Conservation (phyloP, 2,797 vertebrate species). For the Danio aesculapii region DNA sequence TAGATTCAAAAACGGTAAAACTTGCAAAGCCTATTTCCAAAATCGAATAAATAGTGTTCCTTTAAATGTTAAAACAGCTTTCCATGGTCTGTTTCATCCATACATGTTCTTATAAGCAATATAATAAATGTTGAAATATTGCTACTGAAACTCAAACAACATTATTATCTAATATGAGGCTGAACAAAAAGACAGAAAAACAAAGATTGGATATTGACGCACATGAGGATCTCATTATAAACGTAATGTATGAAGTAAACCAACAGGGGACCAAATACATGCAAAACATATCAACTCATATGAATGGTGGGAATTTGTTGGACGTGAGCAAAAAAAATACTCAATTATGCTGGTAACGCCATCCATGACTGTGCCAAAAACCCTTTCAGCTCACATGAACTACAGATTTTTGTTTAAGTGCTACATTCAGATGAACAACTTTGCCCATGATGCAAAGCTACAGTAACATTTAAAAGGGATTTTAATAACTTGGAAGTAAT, state of each 20-base stretch:
- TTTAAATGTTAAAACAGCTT: too few relatives aligned
- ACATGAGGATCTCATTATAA: background rate
- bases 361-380: background rate
- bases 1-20: too few relatives aligned
- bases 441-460: background rate
- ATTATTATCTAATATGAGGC: background rate
- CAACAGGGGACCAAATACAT: background rate
- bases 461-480: background rate
- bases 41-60: too few relatives aligned
- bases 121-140: background rate
- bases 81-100: background rate
- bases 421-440: conserved; percentile 33
- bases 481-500: conserved; percentile 5
- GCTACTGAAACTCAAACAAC: background rate
- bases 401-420: conserved; percentile 32
- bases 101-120: background rate
- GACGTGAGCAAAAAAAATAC: background rate
- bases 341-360: background rate
- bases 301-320: background rate
- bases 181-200: background rate
- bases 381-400: background rate
- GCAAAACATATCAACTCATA: background rate
- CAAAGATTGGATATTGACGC: background rate
- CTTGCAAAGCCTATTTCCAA: too few relatives aligned
- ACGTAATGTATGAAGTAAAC: background rate